These are phyloP conservation scores for Megathymus violae DNA, from an alignment of 1,140 invertebrate genomes.

Conservation along the genomic window DNA sequence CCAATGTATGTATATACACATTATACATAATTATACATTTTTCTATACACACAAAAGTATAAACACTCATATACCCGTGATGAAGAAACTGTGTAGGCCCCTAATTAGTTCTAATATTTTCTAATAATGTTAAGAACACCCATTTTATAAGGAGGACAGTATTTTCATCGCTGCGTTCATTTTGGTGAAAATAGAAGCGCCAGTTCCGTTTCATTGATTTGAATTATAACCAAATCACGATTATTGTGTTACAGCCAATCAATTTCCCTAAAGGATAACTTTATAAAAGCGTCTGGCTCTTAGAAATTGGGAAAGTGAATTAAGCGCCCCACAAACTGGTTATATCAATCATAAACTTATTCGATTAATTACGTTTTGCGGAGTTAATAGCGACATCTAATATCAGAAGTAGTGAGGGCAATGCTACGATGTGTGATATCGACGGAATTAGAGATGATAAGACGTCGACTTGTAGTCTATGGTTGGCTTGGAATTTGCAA, in stretches of 20 bases:
- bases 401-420: conserved; percentile 68
- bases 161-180: no score
- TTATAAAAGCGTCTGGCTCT: conserved; percentile 71
- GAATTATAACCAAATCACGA: conserved; percentile 66
- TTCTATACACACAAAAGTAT: no score
- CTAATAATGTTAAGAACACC: no score
- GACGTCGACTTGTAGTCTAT: no score
- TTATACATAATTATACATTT: no score
- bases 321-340: conserved; percentile 82
- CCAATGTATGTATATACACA: no score
- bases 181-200: conserved; percentile 19
- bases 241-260: conserved; percentile 65
- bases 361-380: conserved; percentile 84
- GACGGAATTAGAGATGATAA: conserved; percentile 3
- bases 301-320: conserved; percentile 82
- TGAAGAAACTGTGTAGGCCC: no score
- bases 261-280: conserved; percentile 80
- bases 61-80: no score
- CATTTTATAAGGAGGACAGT: no score
- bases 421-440: conserved; percentile 23
- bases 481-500: no score
- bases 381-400: conserved; percentile 83
- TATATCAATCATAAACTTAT: conserved; percentile 84
- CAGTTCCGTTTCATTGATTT: conserved; percentile 55
- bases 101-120: no score